These are phyloP conservation scores for Carlito syrichta DNA, from an alignment of 2,113 vertebrate genomes.

Conservation along the genomic window DNA sequence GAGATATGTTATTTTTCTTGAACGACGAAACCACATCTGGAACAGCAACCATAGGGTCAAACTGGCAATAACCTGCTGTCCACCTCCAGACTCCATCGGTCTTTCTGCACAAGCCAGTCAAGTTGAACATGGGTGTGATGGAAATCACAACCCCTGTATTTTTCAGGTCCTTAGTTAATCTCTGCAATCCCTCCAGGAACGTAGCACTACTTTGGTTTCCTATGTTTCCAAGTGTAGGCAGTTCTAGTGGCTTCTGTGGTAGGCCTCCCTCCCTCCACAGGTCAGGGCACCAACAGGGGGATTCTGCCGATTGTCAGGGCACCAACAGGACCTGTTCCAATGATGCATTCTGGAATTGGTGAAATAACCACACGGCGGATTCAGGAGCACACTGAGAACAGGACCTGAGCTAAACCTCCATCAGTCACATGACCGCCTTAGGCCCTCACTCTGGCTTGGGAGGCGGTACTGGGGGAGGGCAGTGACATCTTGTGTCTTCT, in stretches of 20 bases:
- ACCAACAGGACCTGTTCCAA: not conserved
- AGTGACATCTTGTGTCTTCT: not conserved
- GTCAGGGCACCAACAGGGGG: not conserved
- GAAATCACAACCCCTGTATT: not conserved
- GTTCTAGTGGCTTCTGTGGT: not conserved
- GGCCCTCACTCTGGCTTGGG: not conserved
- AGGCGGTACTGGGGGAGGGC: not conserved
- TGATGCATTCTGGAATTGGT: not conserved
- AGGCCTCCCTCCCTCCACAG: not conserved
- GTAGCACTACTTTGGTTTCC: not conserved
- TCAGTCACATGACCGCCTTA: not conserved
- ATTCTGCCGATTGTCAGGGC: not conserved
- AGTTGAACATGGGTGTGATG: not conserved
- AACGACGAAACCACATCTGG: not conserved
- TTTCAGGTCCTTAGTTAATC: not conserved
- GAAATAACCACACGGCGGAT: not conserved
- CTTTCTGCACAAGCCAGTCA: not conserved
- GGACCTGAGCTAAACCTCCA: not conserved
- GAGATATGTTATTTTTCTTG: not conserved
- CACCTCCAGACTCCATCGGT: not conserved
- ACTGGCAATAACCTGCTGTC: not conserved
- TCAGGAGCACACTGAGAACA: not conserved
- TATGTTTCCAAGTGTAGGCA: not conserved
- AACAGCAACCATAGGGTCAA: not conserved
- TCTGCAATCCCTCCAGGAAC: not conserved